These are phyloP conservation scores for Campylorhamphus procurvoides DNA, from an alignment of 2,113 vertebrate genomes.

Conservation along the genomic window DNA sequence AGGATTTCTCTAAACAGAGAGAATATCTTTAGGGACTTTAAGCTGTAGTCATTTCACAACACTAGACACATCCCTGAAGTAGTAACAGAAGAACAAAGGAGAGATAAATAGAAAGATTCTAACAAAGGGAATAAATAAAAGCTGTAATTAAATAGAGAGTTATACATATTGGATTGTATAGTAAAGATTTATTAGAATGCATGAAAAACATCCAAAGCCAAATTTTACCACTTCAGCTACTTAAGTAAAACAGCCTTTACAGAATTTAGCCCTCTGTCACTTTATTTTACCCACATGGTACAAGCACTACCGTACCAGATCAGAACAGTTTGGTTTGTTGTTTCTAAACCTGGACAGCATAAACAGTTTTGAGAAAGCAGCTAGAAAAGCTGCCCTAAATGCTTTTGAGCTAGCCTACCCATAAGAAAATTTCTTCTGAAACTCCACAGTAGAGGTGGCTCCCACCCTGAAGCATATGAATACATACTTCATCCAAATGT, in stretches of 20 bases:
- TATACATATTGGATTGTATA: not conserved
- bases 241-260: not conserved
- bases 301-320: not conserved
- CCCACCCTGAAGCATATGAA: not conserved
- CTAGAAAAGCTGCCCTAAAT: not conserved
- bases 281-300: not conserved
- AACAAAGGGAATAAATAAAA: conserved; percentile 26
- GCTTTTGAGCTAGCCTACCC: not conserved
- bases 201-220: not conserved
- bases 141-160: not conserved
- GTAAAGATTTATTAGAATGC: not conserved
- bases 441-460: not conserved
- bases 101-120: not conserved
- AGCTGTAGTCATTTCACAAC: conserved; percentile 8
- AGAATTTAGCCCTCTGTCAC: not conserved
- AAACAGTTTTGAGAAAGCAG: not conserved
- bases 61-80: not conserved
- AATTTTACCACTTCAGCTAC: not conserved
- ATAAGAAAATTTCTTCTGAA: not conserved
- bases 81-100: not conserved
- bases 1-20: not conserved
- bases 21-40: not conserved
- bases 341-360: not conserved
- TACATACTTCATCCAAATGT: not conserved
- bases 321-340: not conserved